phyloP scores from a whole-genome alignment of 2,888 invertebrate species.

The Alloplasta piceator region DNA sequence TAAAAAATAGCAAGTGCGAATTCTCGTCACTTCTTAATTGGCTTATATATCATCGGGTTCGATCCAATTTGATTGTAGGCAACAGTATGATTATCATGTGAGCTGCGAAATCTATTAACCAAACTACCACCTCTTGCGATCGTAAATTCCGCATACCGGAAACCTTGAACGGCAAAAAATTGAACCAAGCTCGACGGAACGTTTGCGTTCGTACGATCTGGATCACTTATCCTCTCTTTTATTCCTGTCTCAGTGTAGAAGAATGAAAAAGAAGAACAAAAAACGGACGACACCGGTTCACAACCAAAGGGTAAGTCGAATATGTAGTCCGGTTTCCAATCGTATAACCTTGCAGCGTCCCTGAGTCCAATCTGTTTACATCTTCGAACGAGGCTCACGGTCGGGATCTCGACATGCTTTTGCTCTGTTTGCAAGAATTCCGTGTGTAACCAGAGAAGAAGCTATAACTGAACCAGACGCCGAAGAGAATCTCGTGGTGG shows the following conservation, averaged over 20 bases:
- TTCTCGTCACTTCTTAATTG: neutral
- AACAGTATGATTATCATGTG: neutral
- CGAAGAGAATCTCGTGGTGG: slow-evolving; percentile 24
- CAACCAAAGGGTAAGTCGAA: slow-evolving; percentile 53
- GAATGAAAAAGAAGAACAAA: neutral
- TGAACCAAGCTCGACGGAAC: slow-evolving; percentile 11
- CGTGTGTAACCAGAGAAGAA: slow-evolving; percentile 13
- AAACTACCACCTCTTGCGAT: neutral
- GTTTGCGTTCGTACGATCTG: slow-evolving; percentile 7
- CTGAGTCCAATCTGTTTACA: slow-evolving; percentile 63
- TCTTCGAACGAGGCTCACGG: slow-evolving; percentile 34
- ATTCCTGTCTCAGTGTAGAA: slow-evolving; percentile 11
- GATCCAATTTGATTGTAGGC: neutral
- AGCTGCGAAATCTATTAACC: neutral
- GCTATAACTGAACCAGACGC: slow-evolving; percentile 9
- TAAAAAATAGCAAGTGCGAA: neutral
- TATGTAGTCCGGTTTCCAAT: slow-evolving; percentile 59
- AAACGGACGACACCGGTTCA: slow-evolving; percentile 17
- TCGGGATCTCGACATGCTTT: neutral
- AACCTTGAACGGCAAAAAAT: slow-evolving; percentile 31
- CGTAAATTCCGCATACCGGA: neutral
- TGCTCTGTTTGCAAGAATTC: slow-evolving; percentile 33
- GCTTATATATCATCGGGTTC: neutral
- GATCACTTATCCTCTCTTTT: slow-evolving; percentile 22
- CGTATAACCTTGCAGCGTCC: slow-evolving; percentile 48